Conservation (phyloP, 1,140 invertebrate genomes). For the Lepidurus couesii region DNA sequence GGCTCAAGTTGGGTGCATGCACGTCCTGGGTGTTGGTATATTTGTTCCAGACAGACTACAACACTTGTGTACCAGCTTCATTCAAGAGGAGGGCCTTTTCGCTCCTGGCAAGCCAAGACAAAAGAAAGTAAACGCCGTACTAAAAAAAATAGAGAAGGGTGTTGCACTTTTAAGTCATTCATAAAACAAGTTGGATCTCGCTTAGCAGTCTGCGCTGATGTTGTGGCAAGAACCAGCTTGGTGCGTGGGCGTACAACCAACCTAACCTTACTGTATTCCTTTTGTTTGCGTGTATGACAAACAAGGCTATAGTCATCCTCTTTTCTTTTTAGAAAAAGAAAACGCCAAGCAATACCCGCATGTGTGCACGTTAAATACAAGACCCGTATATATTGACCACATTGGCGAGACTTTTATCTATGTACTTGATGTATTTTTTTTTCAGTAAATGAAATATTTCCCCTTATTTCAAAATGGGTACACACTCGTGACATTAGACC, state of each 20-base stretch:
- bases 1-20: background rate
- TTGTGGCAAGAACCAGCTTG: background rate
- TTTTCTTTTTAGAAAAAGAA: background rate
- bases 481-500: no score
- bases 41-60: background rate
- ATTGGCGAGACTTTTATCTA: no score
- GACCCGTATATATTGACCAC: no score
- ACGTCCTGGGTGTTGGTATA: background rate
- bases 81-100: background rate
- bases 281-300: background rate
- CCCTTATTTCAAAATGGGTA: no score
- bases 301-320: background rate
- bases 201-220: background rate
- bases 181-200: background rate
- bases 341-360: background rate
- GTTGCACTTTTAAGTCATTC: slow-evolving; percentile 15
- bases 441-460: no score
- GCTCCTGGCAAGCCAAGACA: background rate
- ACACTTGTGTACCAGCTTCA: background rate
- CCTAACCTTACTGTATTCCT: background rate
- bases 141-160: background rate
- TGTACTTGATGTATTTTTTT: no score
- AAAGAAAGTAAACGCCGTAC: background rate
- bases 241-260: background rate
- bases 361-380: background rate